Evolutionary conservation across 35 echinoderm and acorn worm species (phyloP), one percentile per base, ranked within the genome.

Genomic region (Amphiura filiformis): DNA sequence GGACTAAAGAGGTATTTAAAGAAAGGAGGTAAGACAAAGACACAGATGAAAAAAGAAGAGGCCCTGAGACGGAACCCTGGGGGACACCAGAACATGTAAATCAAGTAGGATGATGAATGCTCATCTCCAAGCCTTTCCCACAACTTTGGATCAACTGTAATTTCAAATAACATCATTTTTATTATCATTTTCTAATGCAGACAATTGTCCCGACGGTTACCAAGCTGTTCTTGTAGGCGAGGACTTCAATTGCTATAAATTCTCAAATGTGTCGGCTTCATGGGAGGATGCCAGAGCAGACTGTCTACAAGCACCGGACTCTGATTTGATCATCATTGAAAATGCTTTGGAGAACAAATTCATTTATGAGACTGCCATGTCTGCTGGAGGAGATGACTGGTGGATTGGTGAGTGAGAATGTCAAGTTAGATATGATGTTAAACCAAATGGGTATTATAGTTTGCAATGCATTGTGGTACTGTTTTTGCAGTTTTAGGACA

Each of bases 291-390:
- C 96, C 0, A 81, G 96, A 57, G 83, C 76, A 0, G 89, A 98
- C 30, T 98, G 96, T 31, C 65, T 87, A 39, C 34, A 49, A 33
- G 78, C 83, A 23, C 82, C 87, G 1, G 87, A 83, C 37, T 89
- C 86, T 34, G 96, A 98, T 35, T 56, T 98, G 22, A 81, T 92
- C 34, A 82, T 92, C 61, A 94, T 94, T 37, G 56, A 94, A n/a
- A 81, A 98, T 37, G 76, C 56, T 36, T 35, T 42, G 30, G 96
- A 98, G 76, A 76, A 79, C 39, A 39, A 89, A 35, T 94, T 86
- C 52, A 89, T 98, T 39, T 32, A 31, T 2, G 42, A 91, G 14
- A 85, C 26, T 31, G 87, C 89, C 1, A 78, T 52, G 34, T 7
- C 44, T 20, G 44, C 44, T 52, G 44, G 44, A 52, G 77, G 39